A percentile compares a stretch with the other conserved stretches of the same genome.
Conservation (phyloP, 2,888 invertebrate species). For the Amblyteles armatorius region DNA sequence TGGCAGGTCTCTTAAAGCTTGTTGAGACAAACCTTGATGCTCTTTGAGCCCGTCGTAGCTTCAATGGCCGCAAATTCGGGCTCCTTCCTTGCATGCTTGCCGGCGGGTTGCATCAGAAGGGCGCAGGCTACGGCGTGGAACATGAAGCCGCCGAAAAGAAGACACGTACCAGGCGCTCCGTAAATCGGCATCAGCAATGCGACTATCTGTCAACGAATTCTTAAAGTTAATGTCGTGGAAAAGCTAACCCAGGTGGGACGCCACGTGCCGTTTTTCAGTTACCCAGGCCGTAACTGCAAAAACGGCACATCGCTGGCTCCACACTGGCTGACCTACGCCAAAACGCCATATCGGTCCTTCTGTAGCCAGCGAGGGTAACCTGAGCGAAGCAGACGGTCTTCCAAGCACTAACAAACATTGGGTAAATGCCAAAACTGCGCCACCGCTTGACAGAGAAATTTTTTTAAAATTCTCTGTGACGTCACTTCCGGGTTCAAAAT, state of each 20-base stretch:
- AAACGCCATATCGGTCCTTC: no score
- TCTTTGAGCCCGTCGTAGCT: constrained; percentile 13
- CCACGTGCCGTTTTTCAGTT: no score
- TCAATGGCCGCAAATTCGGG: constrained; percentile 65
- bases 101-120: constrained; percentile 90
- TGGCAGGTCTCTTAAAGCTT: not conserved
- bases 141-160: constrained; percentile 89
- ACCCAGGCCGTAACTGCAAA: no score
- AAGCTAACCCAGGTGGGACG: not conserved
- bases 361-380: no score
- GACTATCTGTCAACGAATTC: constrained; percentile 85
- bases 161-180: constrained; percentile 88
- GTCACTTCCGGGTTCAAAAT: not conserved
- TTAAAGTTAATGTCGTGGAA: not conserved
- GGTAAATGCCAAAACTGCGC: not conserved
- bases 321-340: no score
- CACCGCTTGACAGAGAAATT: not conserved
- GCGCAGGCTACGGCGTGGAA: constrained; percentile 89
- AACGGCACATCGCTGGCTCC: no score
- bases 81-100: constrained; percentile 88
- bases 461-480: not conserved
- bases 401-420: no score
- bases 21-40: constrained; percentile 45
- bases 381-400: no score
- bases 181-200: constrained; percentile 87